These are phyloP conservation scores for Alaudala cheleensis DNA, from an alignment of 2,113 vertebrate genomes.

Conservation along the genomic window DNA sequence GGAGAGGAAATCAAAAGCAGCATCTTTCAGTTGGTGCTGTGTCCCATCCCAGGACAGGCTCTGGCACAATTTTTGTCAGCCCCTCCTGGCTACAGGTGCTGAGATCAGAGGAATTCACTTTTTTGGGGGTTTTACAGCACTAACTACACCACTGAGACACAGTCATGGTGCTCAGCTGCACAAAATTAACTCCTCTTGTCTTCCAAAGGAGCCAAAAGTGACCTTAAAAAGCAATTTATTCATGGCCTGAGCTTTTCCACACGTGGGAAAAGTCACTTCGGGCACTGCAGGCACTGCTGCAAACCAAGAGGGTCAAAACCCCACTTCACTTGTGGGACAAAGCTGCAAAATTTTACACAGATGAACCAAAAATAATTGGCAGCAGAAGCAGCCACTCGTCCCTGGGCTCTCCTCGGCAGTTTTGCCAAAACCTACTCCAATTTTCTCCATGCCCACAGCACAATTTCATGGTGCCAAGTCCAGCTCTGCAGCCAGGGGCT, in stretches of 20 bases:
- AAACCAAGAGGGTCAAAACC: neutral
- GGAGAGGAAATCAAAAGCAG: neutral
- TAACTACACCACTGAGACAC: neutral
- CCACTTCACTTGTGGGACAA: neutral
- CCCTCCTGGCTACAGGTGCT: neutral
- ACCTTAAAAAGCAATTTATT: neutral
- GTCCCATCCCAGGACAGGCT: neutral
- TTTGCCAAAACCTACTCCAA: neutral
- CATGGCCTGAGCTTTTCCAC: neutral
- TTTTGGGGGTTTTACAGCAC: neutral
- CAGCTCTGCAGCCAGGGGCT: neutral
- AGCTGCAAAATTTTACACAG: neutral
- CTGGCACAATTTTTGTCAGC: neutral
- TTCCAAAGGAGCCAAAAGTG: neutral
- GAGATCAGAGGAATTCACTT: neutral
- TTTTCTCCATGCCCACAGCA: accelerated
- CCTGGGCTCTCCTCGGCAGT: neutral
- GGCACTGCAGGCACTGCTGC: neutral
- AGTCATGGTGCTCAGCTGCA: neutral
- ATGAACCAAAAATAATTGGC: neutral
- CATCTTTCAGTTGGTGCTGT: neutral
- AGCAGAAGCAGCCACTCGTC: accelerated
- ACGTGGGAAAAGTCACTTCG: neutral
- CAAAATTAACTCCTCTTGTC: neutral
- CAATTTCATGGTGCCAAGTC: accelerated